A percentile compares a stretch with the other conserved stretches of the same genome.
Conservation (phyloP, 2,113 vertebrate genomes). For the Brevimyrus niger region DNA sequence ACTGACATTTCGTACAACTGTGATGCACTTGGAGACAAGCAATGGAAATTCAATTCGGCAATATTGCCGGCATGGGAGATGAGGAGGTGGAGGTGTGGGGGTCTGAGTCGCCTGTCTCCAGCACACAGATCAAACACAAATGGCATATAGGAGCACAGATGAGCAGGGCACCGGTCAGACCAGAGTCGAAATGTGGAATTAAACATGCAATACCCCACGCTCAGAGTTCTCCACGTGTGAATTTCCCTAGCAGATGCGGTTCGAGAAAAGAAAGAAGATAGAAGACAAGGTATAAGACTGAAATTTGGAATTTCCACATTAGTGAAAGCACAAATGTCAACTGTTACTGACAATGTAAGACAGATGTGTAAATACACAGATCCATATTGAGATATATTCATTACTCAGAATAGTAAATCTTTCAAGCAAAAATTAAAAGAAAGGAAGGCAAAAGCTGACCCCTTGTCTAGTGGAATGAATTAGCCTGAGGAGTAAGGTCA, state of each 20-base stretch:
- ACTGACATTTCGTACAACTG: neutral
- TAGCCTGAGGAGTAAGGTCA: slow-evolving; percentile 20
- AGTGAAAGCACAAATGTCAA: neutral
- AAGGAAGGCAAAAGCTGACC: neutral
- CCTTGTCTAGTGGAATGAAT: slow-evolving; percentile 27
- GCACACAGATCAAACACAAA: slow-evolving; percentile 27
- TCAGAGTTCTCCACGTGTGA: slow-evolving; percentile 72
- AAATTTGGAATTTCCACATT: neutral
- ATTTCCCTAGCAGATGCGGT: slow-evolving; percentile 66
- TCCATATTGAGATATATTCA: neutral
- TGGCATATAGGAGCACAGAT: slow-evolving; percentile 27
- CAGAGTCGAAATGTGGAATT: slow-evolving; percentile 44
- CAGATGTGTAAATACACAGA: neutral
- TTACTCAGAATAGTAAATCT: slow-evolving; percentile 1
- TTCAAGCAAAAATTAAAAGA: neutral
- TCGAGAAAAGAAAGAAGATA: slow-evolving; percentile 42
- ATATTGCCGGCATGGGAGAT: neutral
- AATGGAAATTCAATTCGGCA: neutral
- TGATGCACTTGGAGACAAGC: neutral
- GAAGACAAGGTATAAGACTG: slow-evolving; percentile 32
- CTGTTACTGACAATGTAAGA: neutral
- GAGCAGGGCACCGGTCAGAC: slow-evolving; percentile 20
- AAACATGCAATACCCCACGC: slow-evolving; percentile 72
- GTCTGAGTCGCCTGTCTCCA: neutral
- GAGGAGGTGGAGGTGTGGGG: neutral